Evolutionary conservation across 1,140 invertebrate species (phyloP).

Genomic region (Nebria ingens): DNA sequence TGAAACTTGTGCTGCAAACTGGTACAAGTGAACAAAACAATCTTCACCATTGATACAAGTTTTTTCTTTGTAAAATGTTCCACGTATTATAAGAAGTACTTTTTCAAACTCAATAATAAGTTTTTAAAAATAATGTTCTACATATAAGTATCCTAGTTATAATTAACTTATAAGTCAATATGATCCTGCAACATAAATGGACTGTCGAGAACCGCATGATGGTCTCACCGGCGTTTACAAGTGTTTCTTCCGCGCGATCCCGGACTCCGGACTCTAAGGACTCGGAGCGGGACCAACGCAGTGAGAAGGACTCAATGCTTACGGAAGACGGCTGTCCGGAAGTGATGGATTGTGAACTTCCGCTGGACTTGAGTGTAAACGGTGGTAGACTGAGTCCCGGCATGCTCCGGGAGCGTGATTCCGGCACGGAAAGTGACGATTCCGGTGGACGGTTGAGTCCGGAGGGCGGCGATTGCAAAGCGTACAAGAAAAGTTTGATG

Average conservation of each 20-base stretch:
- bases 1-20: too few relatives aligned
- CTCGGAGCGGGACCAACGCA: constrained; percentile 24
- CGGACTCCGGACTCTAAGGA: constrained; percentile 15
- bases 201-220: constrained; percentile 11
- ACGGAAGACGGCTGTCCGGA: constrained; percentile 32
- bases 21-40: too few relatives aligned
- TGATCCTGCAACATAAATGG: constrained; percentile 14
- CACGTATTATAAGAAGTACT: too few relatives aligned
- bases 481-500: constrained; percentile 82
- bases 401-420: constrained; percentile 39
- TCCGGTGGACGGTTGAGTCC: constrained; percentile 50
- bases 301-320: constrained; percentile 13
- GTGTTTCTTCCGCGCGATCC: constrained; percentile 12
- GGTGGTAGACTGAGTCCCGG: constrained; percentile 30
- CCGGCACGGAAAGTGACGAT: constrained; percentile 64
- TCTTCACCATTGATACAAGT: too few relatives aligned
- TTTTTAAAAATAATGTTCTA: too few relatives aligned
- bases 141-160: too few relatives aligned
- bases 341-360: constrained; percentile 38
- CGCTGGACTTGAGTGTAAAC: constrained; percentile 48
- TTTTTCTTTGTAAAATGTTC: too few relatives aligned
- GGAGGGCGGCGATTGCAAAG: constrained; percentile 52
- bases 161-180: too few relatives aligned
- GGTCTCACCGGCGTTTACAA: constrained; percentile 12
- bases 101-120: too few relatives aligned